Conservation (phyloP, 2,888 invertebrate genomes). For the Andrena chrysosceles region DNA sequence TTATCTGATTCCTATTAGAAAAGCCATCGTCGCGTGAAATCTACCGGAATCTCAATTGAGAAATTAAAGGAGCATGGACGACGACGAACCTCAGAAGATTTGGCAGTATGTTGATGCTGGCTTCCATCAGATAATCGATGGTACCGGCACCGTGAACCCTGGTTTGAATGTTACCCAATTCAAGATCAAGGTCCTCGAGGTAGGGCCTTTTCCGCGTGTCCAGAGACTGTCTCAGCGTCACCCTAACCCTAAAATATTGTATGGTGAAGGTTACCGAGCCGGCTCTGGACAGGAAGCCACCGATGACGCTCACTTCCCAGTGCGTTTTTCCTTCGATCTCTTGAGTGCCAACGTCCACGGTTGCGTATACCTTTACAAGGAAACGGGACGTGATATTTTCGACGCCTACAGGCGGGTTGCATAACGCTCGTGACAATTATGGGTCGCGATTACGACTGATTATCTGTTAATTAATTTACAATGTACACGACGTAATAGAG, state of each 20-base stretch:
- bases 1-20: constrained; percentile 89
- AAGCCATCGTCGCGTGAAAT: constrained; percentile 16
- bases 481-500: constrained; percentile 33
- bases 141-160: constrained; percentile 95
- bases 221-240: constrained; percentile 90
- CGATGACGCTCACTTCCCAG: constrained; percentile 91
- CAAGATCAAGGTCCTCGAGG: constrained; percentile 91
- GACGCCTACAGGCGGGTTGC: constrained; percentile 29
- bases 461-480: constrained; percentile 4
- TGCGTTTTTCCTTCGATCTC: constrained; percentile 91
- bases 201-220: constrained; percentile 91
- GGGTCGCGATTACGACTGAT: constrained; percentile 17
- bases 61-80: neutral
- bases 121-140: constrained; percentile 93
- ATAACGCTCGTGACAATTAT: constrained; percentile 28
- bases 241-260: constrained; percentile 90
- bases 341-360: constrained; percentile 92
- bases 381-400: constrained; percentile 9
- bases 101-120: constrained; percentile 92
- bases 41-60: too few species aligned
- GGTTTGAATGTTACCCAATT: constrained; percentile 94
- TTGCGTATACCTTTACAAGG: constrained; percentile 85
- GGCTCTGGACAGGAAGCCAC: constrained; percentile 89
- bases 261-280: constrained; percentile 92
- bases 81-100: constrained; percentile 89